Conservation (phyloP, 2,888 invertebrate genomes). For the Drosophila stalkeri region DNA sequence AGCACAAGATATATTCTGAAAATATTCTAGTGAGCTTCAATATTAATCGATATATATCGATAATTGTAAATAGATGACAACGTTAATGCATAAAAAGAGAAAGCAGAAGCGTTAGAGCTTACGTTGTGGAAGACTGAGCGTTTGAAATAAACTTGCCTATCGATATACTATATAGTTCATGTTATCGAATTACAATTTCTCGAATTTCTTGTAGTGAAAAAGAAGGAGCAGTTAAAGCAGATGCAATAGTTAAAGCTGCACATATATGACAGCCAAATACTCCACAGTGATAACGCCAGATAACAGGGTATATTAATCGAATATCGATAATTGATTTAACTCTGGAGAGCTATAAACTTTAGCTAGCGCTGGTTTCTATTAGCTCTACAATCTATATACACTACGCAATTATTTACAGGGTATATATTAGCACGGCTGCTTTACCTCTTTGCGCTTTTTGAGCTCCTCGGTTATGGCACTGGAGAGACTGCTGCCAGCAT, state of each 20-base stretch:
- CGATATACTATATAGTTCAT: not conserved
- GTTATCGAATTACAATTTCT: not conserved
- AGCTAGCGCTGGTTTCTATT: too few relatives aligned
- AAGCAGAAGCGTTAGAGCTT: not conserved
- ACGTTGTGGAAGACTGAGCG: not conserved
- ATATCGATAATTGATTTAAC: not conserved
- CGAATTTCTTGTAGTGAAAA: too few relatives aligned
- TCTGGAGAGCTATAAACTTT: not conserved
- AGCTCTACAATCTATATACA: not conserved
- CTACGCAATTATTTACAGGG: slow-evolving; percentile 7
- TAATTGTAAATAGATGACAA: not conserved
- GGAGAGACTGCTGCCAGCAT: slow-evolving; percentile 86
- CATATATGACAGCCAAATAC: not conserved
- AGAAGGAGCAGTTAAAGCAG: not conserved
- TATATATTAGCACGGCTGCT: slow-evolving; percentile 20
- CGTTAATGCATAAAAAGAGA: not conserved
- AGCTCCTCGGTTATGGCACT: slow-evolving; percentile 90
- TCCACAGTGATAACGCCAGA: too few relatives aligned
- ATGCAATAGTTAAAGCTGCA: too few relatives aligned
- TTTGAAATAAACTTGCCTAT: not conserved
- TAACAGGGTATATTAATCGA: not conserved
- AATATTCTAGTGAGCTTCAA: too few relatives aligned
- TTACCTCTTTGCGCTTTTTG: slow-evolving; percentile 89
- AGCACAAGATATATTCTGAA: too few relatives aligned
- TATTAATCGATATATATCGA: slow-evolving; percentile 1